Evolutionary conservation across 2,113 vertebrate species (phyloP).

Genomic region (Jaculus jaculus): DNA sequence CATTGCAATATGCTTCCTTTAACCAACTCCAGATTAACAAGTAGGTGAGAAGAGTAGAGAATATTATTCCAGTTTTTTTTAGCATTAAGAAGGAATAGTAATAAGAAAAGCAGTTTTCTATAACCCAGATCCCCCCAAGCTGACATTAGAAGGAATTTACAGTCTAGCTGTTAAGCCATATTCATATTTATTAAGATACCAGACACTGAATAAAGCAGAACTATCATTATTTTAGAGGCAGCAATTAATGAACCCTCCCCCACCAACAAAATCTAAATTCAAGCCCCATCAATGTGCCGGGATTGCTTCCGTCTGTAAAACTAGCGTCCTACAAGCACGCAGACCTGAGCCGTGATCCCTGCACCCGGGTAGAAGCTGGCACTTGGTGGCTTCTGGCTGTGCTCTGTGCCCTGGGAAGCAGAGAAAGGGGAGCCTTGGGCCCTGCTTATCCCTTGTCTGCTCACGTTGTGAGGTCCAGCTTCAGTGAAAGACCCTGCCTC

Average conservation of each 20-base stretch:
- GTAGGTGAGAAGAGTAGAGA: constrained; percentile 35
- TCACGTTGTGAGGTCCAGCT: too few relatives aligned
- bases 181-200: constrained; percentile 68
- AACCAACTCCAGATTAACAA: constrained; percentile 71
- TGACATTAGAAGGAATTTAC: constrained; percentile 67
- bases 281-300: neutral
- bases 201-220: constrained; percentile 13
- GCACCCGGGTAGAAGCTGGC: too few relatives aligned
- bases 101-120: constrained; percentile 51
- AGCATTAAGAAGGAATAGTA: neutral
- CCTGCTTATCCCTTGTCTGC: too few relatives aligned
- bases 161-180: constrained; percentile 56
- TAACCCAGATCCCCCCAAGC: constrained; percentile 43
- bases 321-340: too few relatives aligned
- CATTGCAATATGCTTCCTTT: constrained; percentile 72
- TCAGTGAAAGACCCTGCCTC: too few relatives aligned
- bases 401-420: too few relatives aligned
- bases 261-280: neutral
- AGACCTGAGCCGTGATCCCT: too few relatives aligned
- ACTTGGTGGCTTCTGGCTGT: too few relatives aligned
- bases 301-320: too few relatives aligned
- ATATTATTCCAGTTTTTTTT: neutral
- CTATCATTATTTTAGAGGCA: constrained; percentile 21
- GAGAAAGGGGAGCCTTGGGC: too few relatives aligned
- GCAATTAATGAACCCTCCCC: neutral